Conservation (phyloP, 2,888 invertebrate genomes). For the Drosophila hamatofila region DNA sequence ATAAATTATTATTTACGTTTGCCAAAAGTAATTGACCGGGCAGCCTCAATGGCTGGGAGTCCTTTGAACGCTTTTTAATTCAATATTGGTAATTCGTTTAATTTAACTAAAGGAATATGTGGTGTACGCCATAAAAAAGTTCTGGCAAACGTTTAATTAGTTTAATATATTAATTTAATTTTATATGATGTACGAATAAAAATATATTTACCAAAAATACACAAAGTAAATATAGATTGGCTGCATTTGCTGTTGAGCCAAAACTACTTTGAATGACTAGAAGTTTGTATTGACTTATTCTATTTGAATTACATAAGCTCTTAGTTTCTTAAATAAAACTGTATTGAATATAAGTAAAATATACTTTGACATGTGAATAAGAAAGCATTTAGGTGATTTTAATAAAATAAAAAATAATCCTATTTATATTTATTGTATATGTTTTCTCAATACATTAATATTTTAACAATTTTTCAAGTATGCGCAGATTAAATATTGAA, state of each 20-base stretch:
- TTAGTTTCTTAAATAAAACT: not conserved
- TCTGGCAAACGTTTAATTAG: not conserved
- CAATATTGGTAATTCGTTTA: constrained; percentile 7
- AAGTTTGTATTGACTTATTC: not conserved
- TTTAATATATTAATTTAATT: not conserved
- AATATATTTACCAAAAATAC: not conserved
- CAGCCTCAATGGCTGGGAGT: constrained; percentile 1
- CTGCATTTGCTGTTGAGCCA: too few relatives aligned
- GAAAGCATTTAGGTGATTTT: not conserved
- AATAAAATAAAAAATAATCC: not conserved
- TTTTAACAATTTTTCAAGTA: too few relatives aligned
- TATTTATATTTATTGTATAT: too few relatives aligned
- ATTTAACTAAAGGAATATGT: not conserved
- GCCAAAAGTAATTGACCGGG: constrained; percentile 34
- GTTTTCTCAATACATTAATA: too few relatives aligned
- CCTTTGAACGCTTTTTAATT: constrained; percentile 23
- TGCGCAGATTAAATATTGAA: too few relatives aligned
- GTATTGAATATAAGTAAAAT: not conserved
- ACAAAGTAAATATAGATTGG: not conserved
- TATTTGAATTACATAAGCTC: too few relatives aligned
- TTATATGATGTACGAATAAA: not conserved
- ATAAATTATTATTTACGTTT: constrained; percentile 45
- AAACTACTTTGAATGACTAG: not conserved
- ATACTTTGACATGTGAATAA: not conserved
- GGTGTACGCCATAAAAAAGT: too few relatives aligned